Base-by-base conservation (phyloP, 92 coral and sea anemone genomes). In the Hydrozoanthus gracilis region DNA sequence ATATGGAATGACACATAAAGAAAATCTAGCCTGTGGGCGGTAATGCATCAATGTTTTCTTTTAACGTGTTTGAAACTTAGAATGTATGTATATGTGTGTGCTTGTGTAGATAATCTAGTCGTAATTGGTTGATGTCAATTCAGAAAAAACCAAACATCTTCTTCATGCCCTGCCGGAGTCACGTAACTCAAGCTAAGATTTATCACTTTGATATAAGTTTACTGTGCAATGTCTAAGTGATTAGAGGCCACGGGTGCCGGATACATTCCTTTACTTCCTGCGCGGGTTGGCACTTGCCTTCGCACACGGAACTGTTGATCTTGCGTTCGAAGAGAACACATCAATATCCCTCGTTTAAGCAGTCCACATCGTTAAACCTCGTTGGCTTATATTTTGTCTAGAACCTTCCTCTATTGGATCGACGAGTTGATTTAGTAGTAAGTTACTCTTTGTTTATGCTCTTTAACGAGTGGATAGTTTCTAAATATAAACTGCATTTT, bases 191-290 rank as follows among this genome's bases (percentile, higher is more conserved):
- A 87, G 79, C 75, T 90, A 78, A 73, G 86, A 76, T 84, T 88
- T 90, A 91, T 85, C 88, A 71, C 76, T 67, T 58, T 64, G 71
- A 88, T 89, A 82, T 88, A 73, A 91, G 92, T 83, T 82, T 90
- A 90, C 93, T 94, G 92, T 90, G 91, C 93, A 87, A 91, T 92
- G 94, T 92, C 95, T 87, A 90, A 73, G 90, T 90, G 95, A 94
- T 92, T 93, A 86, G 87, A 80, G 88, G 73, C 93, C 87, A 73
- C 92, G 85, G 85, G 85, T 87, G 88, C 92, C 92, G 94, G 92
- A 88, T 88, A 80, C 93, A 94, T 95, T 95, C 98, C 98, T 87
- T 51, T 58, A 95, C 90, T 95, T 95, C 98, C 98, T 95, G 98
- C 91, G 91, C 91, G 92, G 77, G 92, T 91, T 92, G 94, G 95